Conservation (phyloP, 2,888 invertebrate genomes). For the Sminthurinus aureus region DNA sequence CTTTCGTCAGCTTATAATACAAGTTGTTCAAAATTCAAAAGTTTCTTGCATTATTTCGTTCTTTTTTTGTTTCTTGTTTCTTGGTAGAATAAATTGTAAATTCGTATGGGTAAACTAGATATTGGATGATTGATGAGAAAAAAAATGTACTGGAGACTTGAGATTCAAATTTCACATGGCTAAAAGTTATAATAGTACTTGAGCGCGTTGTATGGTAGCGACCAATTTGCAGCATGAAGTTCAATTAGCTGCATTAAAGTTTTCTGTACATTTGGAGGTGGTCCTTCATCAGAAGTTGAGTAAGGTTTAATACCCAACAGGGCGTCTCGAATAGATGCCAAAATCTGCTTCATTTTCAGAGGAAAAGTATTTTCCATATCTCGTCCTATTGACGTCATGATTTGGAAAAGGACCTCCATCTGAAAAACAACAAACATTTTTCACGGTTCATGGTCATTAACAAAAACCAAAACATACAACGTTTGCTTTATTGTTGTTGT, state of each 20-base stretch:
- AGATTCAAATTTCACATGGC: not conserved
- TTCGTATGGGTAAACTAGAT: not conserved
- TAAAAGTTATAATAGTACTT: slow-evolving; percentile 72
- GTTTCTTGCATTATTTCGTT: not conserved
- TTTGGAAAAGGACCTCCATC: slow-evolving; percentile 89
- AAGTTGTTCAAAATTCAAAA: too few relatives aligned
- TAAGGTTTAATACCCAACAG: slow-evolving; percentile 69
- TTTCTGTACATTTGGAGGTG: slow-evolving; percentile 79
- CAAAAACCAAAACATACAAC: not conserved
- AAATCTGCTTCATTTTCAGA: slow-evolving; percentile 78
- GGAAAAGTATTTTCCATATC: slow-evolving; percentile 85
- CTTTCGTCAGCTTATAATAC: too few relatives aligned
- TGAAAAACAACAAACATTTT: slow-evolving; percentile 61
- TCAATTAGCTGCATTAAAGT: slow-evolving; percentile 89
- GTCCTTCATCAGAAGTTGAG: slow-evolving; percentile 62
- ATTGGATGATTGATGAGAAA: not conserved
- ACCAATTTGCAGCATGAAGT: slow-evolving; percentile 89
- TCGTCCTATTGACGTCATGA: slow-evolving; percentile 85
- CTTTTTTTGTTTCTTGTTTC: not conserved
- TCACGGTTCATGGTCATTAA: not conserved
- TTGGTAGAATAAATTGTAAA: not conserved
- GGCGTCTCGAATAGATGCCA: slow-evolving; percentile 83
- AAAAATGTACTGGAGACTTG: not conserved
- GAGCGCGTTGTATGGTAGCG: slow-evolving; percentile 86
- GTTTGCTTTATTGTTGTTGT: not conserved